Evolutionary conservation across 2,113 vertebrate genomes (phyloP), one percentile per base, ranked within the genome.

Genomic region (Myotis brandtii): DNA sequence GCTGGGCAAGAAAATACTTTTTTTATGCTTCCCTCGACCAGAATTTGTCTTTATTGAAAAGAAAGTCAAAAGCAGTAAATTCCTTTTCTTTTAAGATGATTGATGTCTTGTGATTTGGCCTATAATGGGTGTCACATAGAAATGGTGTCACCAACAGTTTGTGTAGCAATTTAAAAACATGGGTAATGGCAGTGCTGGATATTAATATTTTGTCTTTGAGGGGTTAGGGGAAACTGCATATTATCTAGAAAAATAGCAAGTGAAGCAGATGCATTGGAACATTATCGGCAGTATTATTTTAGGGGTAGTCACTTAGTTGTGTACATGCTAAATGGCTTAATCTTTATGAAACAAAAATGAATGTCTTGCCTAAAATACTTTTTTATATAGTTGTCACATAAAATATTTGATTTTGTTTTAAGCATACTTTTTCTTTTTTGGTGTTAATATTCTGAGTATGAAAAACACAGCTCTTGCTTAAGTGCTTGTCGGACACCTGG

Each of bases 41-140:
- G 84, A 95, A 32, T 91, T 88, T 97, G 12, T 92, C 77, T 96
- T 84, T 50, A 27, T 40, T 85, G 81, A 95, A 82, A 34, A 86
- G 9, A 69, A 94, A 87, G 7, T 94, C n/a, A 82, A 59, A 50
- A 95, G 13, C 73, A 80, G 81, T 82, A 86, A 48, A 88, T 27
- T 0, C 0, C 67, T 97, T 96, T 13, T 95, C 64, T 89, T 88
- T 54, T 69, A 25, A 69, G 76, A 69, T 92, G 69, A 27, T 12
- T 72, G 14, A 81, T 21, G 34, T 89, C 17, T 72, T 94, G 4
- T 50, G 37, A 87, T 90, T 87, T 84, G 67, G 50, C 52, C 18
- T 82, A 11, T 12, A 34, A 48, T 50, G 40, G 20, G 59, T 84
- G 75, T 93, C 66, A 64, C 72, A 91, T 95, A 46, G 96, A 13